Base-by-base conservation (phyloP, 2,888 invertebrate genomes). In the Drosophila acutilabella region DNA sequence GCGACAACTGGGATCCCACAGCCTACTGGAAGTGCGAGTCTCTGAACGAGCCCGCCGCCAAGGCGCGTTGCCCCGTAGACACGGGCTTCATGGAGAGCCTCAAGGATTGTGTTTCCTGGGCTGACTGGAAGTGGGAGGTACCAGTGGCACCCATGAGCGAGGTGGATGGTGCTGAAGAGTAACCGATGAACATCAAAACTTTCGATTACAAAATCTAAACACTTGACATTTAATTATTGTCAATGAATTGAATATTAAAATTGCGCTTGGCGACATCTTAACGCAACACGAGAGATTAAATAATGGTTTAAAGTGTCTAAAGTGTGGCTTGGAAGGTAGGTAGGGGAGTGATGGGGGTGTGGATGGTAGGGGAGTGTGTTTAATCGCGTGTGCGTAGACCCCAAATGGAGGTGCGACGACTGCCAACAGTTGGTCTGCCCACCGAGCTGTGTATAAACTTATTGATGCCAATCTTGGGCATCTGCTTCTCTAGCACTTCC, bases 381-480 rank as follows among this genome's bases (percentile, higher is more conserved):
- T 93, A 97, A 93, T 97, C 97, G 90, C 97, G 94, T 5, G 97
- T 96, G 58, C 97, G 93, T 26, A 97, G 93, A 1, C 96, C 96
- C 98, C 98, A 98, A 90, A 98, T 96, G 23, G 97, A 97, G 0
- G 98, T 97, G 80, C 98, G 94, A 71, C 96, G 93, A 1, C 96
- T 94, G 0, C 98, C 98, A 0, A 98, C 97, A 0, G 98, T 98
- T 0, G 98, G 98, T 13, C 97, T 93, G 0, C 98, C 97, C 13
- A 98, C 95, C 0, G 97, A 96, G 86, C 98, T 98, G 91, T 96
- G 96, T 69, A 95, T 94, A 86, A 95, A 95, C 90, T 95, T 95
- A 92, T 97, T 97, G 50, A 97, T 94, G 83, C 94, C 93, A 57
- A 96, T 94, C 64, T 93, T 92, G 2, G 94, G 93, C 82, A 96